Evolutionary conservation across 2,888 invertebrate species (phyloP).

Genomic region (Rhingia campestris): DNA sequence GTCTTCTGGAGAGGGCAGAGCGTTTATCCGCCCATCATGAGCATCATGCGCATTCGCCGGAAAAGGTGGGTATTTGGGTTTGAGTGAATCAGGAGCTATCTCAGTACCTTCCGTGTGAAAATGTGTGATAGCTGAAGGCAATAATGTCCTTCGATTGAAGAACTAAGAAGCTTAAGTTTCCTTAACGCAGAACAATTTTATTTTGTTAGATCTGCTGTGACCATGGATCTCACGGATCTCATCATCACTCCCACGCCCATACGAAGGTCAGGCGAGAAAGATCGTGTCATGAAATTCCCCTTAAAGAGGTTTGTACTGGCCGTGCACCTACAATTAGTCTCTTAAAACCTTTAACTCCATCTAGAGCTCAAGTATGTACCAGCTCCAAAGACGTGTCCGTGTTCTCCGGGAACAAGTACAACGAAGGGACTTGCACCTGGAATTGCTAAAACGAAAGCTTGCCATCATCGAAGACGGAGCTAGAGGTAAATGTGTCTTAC

Average conservation of each 20-base stretch:
- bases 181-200: not conserved
- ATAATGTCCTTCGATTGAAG: too few relatives aligned
- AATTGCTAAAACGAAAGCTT: constrained; percentile 93
- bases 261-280: constrained; percentile 90
- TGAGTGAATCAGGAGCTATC: not conserved
- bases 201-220: constrained; percentile 77
- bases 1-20: constrained; percentile 92
- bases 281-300: constrained; percentile 90
- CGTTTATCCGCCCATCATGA: constrained; percentile 83
- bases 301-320: constrained; percentile 87
- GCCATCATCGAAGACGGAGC: constrained; percentile 91
- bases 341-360: constrained; percentile 9
- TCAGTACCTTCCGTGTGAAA: not conserved
- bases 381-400: constrained; percentile 92
- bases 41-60: constrained; percentile 76
- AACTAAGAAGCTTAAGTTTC: too few relatives aligned
- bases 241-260: constrained; percentile 80
- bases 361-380: constrained; percentile 93
- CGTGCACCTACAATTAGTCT: not conserved
- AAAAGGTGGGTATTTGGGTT: constrained; percentile 74
- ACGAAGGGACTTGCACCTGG: constrained; percentile 94
- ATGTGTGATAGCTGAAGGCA: too few relatives aligned
- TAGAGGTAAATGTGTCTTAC: constrained; percentile 85
- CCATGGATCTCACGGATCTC: constrained; percentile 74
- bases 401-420: constrained; percentile 95